Evolutionary conservation across 2,888 invertebrate genomes (phyloP).

Genomic region (Byasa hedistus): DNA sequence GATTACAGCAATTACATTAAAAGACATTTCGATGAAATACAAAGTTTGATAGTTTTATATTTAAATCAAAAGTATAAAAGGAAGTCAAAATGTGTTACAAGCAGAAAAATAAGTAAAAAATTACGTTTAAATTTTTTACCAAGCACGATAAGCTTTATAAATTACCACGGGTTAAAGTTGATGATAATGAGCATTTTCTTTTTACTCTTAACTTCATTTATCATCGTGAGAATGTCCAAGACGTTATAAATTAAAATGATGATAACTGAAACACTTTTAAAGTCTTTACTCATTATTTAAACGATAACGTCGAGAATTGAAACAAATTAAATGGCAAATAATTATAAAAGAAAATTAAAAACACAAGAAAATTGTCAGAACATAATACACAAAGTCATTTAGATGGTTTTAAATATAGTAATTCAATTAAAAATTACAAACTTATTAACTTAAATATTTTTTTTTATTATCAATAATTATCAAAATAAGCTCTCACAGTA

Average conservation of each 20-base stretch:
- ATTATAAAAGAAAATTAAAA: neutral
- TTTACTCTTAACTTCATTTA: conserved; percentile 20
- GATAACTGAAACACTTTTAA: conserved; percentile 14
- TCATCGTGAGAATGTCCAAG: conserved; percentile 18
- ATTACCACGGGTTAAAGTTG: conserved; percentile 11
- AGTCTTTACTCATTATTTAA: conserved; percentile 19
- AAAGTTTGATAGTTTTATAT: too few species aligned
- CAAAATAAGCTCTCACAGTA: too few species aligned
- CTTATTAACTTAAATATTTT: too few species aligned
- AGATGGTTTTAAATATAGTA: too few species aligned
- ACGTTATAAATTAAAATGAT: conserved; percentile 19
- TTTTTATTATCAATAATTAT: too few species aligned
- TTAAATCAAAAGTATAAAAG: too few species aligned
- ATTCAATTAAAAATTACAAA: too few species aligned
- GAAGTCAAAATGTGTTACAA: too few species aligned
- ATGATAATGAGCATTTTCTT: conserved; percentile 20
- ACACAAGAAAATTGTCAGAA: too few species aligned
- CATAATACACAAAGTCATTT: too few species aligned
- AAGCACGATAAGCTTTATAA: conserved; percentile 17
- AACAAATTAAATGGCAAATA: neutral
- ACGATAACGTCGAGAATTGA: conserved; percentile 11
- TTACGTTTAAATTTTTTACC: neutral
- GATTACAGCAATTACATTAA: neutral
- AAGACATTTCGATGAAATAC: neutral
- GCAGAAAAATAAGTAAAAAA: neutral